A percentile compares a stretch with the other conserved stretches of the same genome.
phyloP scores from a whole-genome alignment of 2,888 invertebrate genomes.

The Orthosia gothica region DNA sequence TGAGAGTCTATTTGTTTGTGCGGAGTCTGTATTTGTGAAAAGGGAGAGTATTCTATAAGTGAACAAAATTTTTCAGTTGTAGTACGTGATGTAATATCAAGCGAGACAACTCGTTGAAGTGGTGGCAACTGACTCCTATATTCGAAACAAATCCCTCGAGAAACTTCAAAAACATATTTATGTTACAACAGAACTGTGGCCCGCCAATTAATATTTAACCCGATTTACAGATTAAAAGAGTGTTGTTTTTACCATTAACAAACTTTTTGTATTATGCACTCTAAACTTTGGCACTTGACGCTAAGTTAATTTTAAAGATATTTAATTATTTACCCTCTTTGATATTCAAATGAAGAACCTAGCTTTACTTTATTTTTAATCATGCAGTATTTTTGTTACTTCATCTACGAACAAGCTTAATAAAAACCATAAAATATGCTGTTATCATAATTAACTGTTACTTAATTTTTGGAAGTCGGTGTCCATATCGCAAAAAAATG shows the following conservation, averaged over 20 bases:
- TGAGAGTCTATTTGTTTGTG: no score
- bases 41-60: no score
- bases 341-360: constrained; percentile 11
- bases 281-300: constrained; percentile 51
- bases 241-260: constrained; percentile 41
- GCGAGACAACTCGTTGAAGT: no score
- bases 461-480: no score
- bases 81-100: no score
- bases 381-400: no score
- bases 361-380: not conserved
- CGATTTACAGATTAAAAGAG: constrained; percentile 52
- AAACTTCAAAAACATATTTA: constrained; percentile 47
- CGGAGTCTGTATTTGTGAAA: no score
- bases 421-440: not conserved
- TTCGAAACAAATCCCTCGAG: constrained; percentile 48
- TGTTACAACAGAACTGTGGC: constrained; percentile 50
- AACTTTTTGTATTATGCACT: constrained; percentile 50
- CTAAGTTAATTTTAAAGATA: constrained; percentile 43
- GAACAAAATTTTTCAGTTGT: no score
- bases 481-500: no score
- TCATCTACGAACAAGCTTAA: no score
- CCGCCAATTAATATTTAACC: constrained; percentile 61
- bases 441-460: no score
- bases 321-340: constrained; percentile 9
- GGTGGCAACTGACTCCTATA: no score